Percentiles rank a stretch among this genome's conserved stretches.
These are phyloP conservation scores for Lagopus leucura DNA, from an alignment of 2,113 vertebrate genomes.

Conservation along the genomic window DNA sequence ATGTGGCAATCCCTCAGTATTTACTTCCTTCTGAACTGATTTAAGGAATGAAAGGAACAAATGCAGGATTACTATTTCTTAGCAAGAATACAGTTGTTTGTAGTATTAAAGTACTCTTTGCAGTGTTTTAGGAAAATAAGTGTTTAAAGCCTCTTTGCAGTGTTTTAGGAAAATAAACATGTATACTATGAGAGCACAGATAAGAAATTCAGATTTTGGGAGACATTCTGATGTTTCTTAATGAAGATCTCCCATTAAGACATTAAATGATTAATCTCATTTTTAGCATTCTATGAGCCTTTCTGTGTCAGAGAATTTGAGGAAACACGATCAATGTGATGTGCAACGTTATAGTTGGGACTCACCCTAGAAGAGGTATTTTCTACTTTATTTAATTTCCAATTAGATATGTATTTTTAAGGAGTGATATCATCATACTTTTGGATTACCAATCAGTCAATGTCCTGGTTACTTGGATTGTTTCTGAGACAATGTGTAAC, in stretches of 20 bases:
- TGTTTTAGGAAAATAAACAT: not conserved
- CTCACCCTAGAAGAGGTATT: not conserved
- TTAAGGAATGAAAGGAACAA: not conserved
- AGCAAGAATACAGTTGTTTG: not conserved
- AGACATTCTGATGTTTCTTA: constrained; percentile 17
- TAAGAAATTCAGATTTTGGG: not conserved
- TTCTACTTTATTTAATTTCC: constrained; percentile 27
- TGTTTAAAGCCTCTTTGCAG: not conserved
- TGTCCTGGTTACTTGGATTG: not conserved
- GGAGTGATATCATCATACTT: not conserved
- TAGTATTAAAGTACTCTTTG: not conserved
- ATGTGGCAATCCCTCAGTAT: not conserved
- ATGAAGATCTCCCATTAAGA: not conserved
- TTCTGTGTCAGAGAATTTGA: constrained; percentile 13
- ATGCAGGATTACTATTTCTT: not conserved
- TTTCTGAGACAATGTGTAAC: not conserved
- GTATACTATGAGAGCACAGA: not conserved
- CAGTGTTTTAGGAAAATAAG: not conserved
- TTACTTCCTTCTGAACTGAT: not conserved
- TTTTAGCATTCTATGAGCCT: constrained; percentile 27
- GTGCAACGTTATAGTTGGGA: not conserved
- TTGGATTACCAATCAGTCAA: not conserved
- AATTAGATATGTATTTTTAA: not conserved
- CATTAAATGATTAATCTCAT: constrained; percentile 29
- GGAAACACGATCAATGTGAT: not conserved